Percentiles rank a stretch among this genome's conserved stretches.
These are phyloP conservation scores for Manacus vitellinus DNA, from an alignment of 2,113 vertebrate genomes.

Conservation along the genomic window DNA sequence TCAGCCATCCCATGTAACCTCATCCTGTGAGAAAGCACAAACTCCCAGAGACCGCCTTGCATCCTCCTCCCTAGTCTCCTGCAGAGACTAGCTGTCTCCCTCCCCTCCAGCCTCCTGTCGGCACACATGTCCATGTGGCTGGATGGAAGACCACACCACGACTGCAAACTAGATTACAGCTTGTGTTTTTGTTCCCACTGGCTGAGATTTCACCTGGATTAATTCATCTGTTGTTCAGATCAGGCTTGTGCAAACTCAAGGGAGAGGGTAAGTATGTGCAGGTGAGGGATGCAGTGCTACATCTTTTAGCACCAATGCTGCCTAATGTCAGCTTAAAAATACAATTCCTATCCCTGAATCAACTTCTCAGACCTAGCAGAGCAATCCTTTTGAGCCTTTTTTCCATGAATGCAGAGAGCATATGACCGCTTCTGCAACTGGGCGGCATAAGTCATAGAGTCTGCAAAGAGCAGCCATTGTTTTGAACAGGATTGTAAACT, in stretches of 20 bases:
- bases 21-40: neutral
- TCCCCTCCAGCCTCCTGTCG: neutral
- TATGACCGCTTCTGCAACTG: neutral
- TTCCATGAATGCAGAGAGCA: neutral
- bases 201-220: neutral
- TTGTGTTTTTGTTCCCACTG: neutral
- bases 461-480: neutral
- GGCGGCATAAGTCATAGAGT: neutral
- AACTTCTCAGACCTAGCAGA: neutral
- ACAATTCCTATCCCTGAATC: neutral
- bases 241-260: neutral
- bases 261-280: neutral
- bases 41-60: neutral
- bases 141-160: neutral
- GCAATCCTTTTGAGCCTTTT: neutral
- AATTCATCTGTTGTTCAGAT: neutral
- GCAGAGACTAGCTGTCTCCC: neutral
- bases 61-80: neutral
- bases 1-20: rapidly evolving
- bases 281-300: rapidly evolving
- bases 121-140: rapidly evolving
- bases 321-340: neutral
- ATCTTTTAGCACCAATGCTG: neutral
- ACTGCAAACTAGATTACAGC: neutral
- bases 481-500: neutral